Percentiles rank a stretch among this genome's conserved stretches.
Evolutionary conservation across 2,113 vertebrate species (phyloP).

Genomic region (Rhynchomys soricoides): DNA sequence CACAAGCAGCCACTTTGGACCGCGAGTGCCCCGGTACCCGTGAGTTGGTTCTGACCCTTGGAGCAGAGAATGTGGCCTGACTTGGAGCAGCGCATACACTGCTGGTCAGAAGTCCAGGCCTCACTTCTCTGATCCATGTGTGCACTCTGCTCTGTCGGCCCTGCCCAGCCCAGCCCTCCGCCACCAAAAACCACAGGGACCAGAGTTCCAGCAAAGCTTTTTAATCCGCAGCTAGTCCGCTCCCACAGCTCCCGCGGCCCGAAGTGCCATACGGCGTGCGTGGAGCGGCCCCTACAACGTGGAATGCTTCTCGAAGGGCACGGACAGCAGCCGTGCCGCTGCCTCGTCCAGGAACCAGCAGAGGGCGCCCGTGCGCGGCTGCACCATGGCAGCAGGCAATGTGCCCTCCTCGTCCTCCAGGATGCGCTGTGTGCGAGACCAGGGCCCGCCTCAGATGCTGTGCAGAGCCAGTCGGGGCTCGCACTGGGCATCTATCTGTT

Average conservation of each 20-base stretch:
- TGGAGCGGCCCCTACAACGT: slow-evolving; percentile 51
- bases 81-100: neutral
- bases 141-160: neutral
- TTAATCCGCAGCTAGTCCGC: slow-evolving; percentile 25
- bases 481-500: neutral
- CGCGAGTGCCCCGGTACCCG: neutral
- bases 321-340: slow-evolving; percentile 88
- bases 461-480: neutral
- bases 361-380: slow-evolving; percentile 88
- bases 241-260: neutral
- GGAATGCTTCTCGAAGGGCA: slow-evolving; percentile 89
- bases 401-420: slow-evolving; percentile 88
- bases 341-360: slow-evolving; percentile 94
- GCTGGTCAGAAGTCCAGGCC: neutral
- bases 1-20: neutral
- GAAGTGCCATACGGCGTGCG: accelerated
- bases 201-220: neutral
- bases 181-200: neutral
- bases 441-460: neutral
- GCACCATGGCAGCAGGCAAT: slow-evolving; percentile 90
- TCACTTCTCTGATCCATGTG: neutral
- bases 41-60: neutral
- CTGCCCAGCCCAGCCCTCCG: neutral
- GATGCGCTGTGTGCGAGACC: slow-evolving; percentile 86
- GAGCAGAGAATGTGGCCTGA: neutral